These are phyloP conservation scores for Protonemura montana DNA, from an alignment of 2,888 invertebrate genomes.

Conservation along the genomic window DNA sequence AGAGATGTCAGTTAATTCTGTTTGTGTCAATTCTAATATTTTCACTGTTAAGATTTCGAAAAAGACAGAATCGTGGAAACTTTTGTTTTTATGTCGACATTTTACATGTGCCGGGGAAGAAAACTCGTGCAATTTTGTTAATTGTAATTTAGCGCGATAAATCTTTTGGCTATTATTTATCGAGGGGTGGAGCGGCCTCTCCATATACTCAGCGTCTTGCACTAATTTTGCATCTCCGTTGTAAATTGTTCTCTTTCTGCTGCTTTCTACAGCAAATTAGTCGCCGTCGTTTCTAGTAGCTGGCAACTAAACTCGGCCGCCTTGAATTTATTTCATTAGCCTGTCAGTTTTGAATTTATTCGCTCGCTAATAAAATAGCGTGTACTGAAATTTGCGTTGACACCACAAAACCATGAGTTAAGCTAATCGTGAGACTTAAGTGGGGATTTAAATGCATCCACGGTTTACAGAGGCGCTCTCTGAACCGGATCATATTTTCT, in stretches of 20 bases:
- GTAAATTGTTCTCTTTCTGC: conserved; percentile 20
- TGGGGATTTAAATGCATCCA: neutral
- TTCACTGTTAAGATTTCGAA: neutral
- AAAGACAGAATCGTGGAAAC: neutral
- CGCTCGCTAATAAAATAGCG: conserved; percentile 55
- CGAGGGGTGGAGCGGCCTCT: neutral
- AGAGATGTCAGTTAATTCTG: neutral
- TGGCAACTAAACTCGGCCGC: conserved; percentile 27
- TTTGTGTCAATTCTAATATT: neutral
- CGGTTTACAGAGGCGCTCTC: neutral
- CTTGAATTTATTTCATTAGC: conserved; percentile 54
- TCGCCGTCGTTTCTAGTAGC: neutral
- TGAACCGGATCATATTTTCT: neutral
- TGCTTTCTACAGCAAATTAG: conserved; percentile 28
- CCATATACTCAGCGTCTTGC: neutral
- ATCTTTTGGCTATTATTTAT: neutral
- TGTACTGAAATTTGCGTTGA: conserved; percentile 23
- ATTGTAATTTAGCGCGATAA: neutral
- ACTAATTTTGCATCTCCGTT: conserved; percentile 13
- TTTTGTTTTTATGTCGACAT: neutral
- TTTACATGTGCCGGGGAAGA: neutral
- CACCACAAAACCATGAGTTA: neutral
- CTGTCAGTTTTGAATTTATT: conserved; percentile 56
- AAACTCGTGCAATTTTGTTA: neutral
- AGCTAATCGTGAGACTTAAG: neutral